Conservation (phyloP, 2,888 invertebrate species). For the Acleris emargana region DNA sequence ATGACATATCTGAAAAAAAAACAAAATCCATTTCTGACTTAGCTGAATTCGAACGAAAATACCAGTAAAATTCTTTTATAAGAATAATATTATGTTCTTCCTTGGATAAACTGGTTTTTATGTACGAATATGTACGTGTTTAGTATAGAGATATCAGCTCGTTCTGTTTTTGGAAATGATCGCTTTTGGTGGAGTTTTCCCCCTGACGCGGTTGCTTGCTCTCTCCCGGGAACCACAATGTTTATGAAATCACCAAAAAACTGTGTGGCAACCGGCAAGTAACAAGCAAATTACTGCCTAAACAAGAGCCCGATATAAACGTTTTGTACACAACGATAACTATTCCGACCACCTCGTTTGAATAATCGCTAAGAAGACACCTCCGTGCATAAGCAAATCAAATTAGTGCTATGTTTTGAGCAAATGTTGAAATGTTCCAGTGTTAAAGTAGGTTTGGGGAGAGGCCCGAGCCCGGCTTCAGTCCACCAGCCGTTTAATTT, state of each 20-base stretch:
- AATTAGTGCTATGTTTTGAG: slow-evolving; percentile 62
- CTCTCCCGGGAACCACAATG: too few species aligned
- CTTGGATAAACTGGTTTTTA: too few species aligned
- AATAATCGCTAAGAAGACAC: slow-evolving; percentile 24
- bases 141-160: too few species aligned
- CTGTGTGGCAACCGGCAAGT: background rate
- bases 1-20: too few species aligned
- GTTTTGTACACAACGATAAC: slow-evolving; percentile 4
- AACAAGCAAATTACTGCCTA: background rate
- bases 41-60: too few species aligned
- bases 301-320: background rate
- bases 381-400: slow-evolving; percentile 44
- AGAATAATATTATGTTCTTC: too few species aligned
- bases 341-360: background rate
- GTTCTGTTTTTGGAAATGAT: too few species aligned
- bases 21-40: too few species aligned
- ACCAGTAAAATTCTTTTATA: too few species aligned
- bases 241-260: slow-evolving; percentile 13
- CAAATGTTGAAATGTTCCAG: slow-evolving; percentile 60
- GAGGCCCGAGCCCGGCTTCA: slow-evolving; percentile 53
- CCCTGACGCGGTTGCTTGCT: too few species aligned
- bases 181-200: too few species aligned
- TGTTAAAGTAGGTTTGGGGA: slow-evolving; percentile 60
- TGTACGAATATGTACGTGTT: too few species aligned
- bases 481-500: slow-evolving; percentile 58